These are phyloP conservation scores for Psilopsiagon aymara DNA, from an alignment of 2,113 vertebrate genomes.

Conservation along the genomic window DNA sequence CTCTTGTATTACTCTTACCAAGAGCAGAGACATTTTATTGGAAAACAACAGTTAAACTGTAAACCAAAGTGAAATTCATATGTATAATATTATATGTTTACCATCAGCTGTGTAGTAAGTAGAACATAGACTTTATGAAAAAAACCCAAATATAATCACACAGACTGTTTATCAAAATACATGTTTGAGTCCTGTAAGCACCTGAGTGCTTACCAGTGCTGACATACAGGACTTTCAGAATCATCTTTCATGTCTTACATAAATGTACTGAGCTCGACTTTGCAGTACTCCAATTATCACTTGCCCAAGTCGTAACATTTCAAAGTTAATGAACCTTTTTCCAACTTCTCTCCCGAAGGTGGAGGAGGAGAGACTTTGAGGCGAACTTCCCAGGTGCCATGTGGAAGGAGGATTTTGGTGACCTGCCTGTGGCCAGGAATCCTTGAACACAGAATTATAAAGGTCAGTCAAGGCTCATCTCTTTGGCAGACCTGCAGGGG, in stretches of 20 bases:
- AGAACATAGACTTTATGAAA: neutral
- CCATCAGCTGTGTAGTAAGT: neutral
- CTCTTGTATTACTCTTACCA: neutral
- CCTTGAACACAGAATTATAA: accelerated
- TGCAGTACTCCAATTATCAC: neutral
- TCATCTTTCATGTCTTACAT: neutral
- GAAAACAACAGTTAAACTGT: neutral
- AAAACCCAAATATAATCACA: neutral
- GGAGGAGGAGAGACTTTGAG: neutral
- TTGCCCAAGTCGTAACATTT: neutral
- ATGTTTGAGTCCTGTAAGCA: neutral
- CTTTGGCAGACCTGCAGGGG: neutral
- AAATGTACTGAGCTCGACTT: neutral
- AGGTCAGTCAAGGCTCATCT: neutral
- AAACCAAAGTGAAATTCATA: neutral
- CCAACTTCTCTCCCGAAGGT: neutral
- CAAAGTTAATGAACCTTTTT: neutral
- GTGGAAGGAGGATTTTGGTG: neutral
- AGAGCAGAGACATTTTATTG: neutral
- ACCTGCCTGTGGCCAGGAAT: neutral
- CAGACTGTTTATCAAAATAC: neutral
- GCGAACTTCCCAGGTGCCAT: neutral
- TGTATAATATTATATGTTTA: neutral
- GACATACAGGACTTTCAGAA: neutral
- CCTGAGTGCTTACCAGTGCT: neutral